Evolutionary conservation across 1,140 invertebrate species (phyloP), one percentile per base, ranked within the genome.

Genomic region (Penaeus indicus): DNA sequence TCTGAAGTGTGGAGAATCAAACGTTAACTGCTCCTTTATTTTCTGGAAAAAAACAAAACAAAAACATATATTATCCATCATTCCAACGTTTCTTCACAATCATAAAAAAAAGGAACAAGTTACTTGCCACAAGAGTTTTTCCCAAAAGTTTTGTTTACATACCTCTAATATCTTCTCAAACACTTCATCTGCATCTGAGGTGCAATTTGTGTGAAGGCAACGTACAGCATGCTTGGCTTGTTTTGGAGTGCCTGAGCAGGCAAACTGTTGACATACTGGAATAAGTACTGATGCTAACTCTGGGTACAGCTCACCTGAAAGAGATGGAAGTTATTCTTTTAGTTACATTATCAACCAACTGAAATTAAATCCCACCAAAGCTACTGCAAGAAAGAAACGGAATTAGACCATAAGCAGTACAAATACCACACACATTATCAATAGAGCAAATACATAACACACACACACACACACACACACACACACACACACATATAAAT

Each of bases 201-300:
- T 95, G 92, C 87, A 77, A 97, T 96, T 61, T 91, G 96, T 96
- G 92, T 95, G 97, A 67, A 99, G 95, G 93, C 98, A 99, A 89
- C 97, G 95, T 60, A 99, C 96, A 10, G 98, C 97, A 92, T 99
- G 97, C 93, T 99, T 99, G 0, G 98, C 97, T 93, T 99, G 98
- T 93, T 98, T 98, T 0, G 97, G 96, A 4, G 97, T 97, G 8
- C 98, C 98, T 42, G 95, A 95, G 91, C 97, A 95, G 0, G 97
- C 96, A 92, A 98, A 96, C 47, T 96, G 95, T 92, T 97, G 96
- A 92, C 98, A 97, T 64, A 97, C 95, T 3, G 96, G 96, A 38
- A 97, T 95, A 92, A 99, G 93, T 85, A 94, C 94, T 42, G 95
- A 94, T 93, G 96, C 95, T 67, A 96, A 93, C 63, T 95, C 93